phyloP scores from a whole-genome alignment of 1,140 invertebrate genomes.

The Periplaneta americana region DNA sequence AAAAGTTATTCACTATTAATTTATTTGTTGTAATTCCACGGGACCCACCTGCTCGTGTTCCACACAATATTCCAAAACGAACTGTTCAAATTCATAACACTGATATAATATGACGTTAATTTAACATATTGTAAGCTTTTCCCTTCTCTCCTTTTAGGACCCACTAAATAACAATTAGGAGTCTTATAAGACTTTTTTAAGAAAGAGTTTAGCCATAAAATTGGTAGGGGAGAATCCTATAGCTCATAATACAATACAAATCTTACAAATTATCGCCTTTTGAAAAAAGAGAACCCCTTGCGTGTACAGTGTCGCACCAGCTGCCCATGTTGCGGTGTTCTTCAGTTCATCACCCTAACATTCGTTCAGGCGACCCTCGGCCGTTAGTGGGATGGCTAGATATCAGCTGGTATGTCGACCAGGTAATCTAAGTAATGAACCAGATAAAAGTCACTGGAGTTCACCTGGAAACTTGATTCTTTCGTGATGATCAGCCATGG shows the following conservation, averaged over 20 bases:
- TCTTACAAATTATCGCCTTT: background rate
- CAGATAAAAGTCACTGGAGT: too few relatives aligned
- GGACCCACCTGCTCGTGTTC: background rate
- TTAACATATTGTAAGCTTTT: background rate
- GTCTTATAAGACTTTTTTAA: background rate
- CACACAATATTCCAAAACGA: background rate
- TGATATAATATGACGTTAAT: background rate
- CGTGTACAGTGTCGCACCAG: background rate
- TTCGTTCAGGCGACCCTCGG: too few relatives aligned
- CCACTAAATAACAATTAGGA: background rate
- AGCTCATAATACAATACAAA: background rate
- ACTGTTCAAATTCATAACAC: background rate
- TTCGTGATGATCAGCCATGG: too few relatives aligned
- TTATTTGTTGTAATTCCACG: background rate
- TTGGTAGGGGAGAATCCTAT: background rate
- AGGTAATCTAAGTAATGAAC: too few relatives aligned
- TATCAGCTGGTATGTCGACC: too few relatives aligned
- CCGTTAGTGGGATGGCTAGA: too few relatives aligned
- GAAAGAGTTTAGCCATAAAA: background rate
- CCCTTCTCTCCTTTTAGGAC: background rate
- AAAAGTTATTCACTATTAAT: background rate
- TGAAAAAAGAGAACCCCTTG: background rate
- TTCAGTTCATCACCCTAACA: too few relatives aligned
- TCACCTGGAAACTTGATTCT: too few relatives aligned
- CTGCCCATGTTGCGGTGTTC: background rate